These are phyloP conservation scores for Orius insidiosus DNA, from an alignment of 1,140 invertebrate species.

Conservation along the genomic window DNA sequence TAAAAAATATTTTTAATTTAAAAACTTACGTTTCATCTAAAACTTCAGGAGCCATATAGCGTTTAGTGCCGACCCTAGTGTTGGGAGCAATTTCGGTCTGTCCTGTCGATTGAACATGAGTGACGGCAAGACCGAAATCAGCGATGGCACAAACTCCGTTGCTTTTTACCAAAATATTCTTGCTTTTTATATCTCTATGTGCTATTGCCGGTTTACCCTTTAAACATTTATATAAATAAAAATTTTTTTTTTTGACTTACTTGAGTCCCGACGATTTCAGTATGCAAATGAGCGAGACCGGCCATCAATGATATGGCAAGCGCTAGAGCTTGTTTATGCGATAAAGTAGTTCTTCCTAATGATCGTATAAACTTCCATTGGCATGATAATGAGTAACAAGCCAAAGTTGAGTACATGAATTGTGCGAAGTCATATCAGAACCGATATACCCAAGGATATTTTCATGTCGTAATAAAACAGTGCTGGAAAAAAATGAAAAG, in stretches of 20 bases:
- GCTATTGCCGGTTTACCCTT: constrained; percentile 81
- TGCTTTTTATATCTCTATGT: constrained; percentile 87
- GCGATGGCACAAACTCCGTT: constrained; percentile 84
- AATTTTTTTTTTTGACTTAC: constrained; percentile 24
- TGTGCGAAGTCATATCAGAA: constrained; percentile 71
- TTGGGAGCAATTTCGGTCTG: constrained; percentile 51
- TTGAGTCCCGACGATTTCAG: constrained; percentile 81
- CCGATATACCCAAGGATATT: constrained; percentile 83
- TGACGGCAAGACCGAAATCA: constrained; percentile 82
- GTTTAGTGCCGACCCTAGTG: constrained; percentile 67
- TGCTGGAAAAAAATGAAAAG: constrained; percentile 29
- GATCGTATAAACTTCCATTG: constrained; percentile 84
- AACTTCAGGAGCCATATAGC: constrained; percentile 92
- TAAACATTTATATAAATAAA: constrained; percentile 5
- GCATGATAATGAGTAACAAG: constrained; percentile 86
- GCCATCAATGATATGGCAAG: constrained; percentile 69
- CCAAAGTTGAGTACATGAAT: constrained; percentile 76
- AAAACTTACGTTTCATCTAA: constrained; percentile 52
- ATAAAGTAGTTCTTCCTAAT: constrained; percentile 61
- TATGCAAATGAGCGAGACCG: constrained; percentile 83
- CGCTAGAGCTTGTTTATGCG: constrained; percentile 57
- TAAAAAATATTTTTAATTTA: too few species aligned
- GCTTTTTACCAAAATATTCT: constrained; percentile 82
- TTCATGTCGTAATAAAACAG: constrained; percentile 62
- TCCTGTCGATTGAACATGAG: constrained; percentile 48